Conservation (phyloP, 2,113 vertebrate species). For the Rattus rattus region DNA sequence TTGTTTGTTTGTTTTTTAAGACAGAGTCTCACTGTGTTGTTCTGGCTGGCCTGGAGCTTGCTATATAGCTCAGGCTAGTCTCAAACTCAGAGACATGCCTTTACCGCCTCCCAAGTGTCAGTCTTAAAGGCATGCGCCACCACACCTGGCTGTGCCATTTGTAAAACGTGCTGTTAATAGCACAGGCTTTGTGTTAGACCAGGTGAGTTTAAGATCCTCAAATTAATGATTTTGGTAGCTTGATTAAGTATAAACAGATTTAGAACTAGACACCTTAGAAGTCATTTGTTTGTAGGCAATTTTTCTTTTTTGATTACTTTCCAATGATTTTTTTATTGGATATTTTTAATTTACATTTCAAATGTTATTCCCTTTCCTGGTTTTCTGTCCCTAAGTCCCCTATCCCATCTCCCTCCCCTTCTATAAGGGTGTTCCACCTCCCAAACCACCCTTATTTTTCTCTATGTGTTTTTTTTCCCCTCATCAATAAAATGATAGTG, state of each 20-base stretch:
- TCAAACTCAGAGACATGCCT: not conserved
- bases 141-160: not conserved
- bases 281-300: not conserved
- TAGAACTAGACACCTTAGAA: conserved; percentile 2
- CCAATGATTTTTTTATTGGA: no score
- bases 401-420: no score
- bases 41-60: not conserved
- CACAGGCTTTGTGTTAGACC: conserved; percentile 2
- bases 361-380: no score
- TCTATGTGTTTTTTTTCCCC: not conserved
- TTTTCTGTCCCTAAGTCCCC: no score
- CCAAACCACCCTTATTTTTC: no score
- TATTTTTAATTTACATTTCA: no score
- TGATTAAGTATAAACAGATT: not conserved
- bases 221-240: conserved; percentile 46
- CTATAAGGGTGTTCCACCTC: no score
- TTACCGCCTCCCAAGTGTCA: not conserved
- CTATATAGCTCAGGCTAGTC: not conserved
- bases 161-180: conserved; percentile 25
- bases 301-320: not conserved
- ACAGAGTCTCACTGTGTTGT: not conserved
- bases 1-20: not conserved
- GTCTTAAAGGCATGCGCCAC: not conserved
- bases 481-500: not conserved
- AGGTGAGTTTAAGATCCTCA: conserved; percentile 13